Percentiles rank a stretch among this genome's conserved stretches.
Conservation (phyloP, 2,113 vertebrate genomes). For the Perognathus longimembris region DNA sequence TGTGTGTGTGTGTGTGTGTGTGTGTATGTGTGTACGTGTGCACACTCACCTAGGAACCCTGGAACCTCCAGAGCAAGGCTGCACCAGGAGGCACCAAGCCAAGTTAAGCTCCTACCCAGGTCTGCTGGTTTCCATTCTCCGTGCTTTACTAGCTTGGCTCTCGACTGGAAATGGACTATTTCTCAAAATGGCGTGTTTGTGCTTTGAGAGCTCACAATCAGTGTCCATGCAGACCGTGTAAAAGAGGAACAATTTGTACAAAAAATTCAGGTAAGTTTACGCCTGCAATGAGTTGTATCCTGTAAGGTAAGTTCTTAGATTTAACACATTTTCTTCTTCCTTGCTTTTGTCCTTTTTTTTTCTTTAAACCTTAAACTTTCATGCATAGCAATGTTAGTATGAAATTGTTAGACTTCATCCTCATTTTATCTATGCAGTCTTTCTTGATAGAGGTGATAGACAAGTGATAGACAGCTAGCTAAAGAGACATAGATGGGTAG, state of each 20-base stretch:
- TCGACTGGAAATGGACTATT: background rate
- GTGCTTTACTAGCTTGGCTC: background rate
- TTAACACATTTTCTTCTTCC: background rate
- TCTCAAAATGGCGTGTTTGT: no score
- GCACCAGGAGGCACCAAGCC: background rate
- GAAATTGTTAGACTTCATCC: background rate
- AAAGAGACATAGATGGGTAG: no score
- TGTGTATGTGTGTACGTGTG: no score
- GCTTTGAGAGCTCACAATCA: no score
- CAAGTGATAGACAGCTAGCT: background rate
- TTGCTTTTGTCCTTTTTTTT: background rate
- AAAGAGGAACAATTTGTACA: background rate
- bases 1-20: no score
- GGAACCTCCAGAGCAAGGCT: background rate
- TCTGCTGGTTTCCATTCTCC: background rate
- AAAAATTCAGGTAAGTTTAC: background rate
- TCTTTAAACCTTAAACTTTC: no score
- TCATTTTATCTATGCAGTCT: background rate
- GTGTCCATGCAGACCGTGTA: background rate
- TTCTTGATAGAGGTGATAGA: background rate
- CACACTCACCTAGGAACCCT: background rate
- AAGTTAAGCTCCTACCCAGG: background rate
- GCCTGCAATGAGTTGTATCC: background rate
- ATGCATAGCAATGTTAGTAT: background rate
- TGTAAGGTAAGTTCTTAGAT: background rate